A percentile compares a stretch with the other conserved stretches of the same genome.
These are phyloP conservation scores for Lasiurus cinereus DNA, from an alignment of 2,113 vertebrate species.

Conservation along the genomic window DNA sequence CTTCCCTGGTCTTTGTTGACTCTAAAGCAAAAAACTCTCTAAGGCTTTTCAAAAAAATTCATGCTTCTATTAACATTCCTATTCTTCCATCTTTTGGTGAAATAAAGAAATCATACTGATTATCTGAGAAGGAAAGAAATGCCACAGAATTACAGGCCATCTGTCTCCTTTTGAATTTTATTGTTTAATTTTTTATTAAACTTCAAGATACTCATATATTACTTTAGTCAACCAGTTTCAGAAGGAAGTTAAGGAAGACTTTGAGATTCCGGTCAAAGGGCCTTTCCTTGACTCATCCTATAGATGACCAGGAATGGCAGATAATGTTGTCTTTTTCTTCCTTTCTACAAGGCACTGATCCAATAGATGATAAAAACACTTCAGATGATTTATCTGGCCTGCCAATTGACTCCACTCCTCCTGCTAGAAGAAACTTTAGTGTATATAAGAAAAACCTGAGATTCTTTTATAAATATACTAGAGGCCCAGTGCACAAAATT, in stretches of 20 bases:
- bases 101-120: background rate
- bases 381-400: background rate
- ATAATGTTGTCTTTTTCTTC: background rate
- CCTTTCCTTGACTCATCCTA: background rate
- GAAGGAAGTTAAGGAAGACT: background rate
- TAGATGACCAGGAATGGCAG: background rate
- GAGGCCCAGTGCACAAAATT: too few species aligned
- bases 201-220: background rate
- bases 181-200: constrained; percentile 16
- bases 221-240: background rate
- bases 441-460: background rate
- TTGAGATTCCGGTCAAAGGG: background rate
- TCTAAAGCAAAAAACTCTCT: background rate
- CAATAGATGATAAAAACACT: background rate
- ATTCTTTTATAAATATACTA: background rate
- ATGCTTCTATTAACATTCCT: background rate
- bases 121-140: background rate
- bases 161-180: background rate
- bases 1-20: background rate
- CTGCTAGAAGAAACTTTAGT: background rate
- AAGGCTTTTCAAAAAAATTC: constrained; percentile 9
- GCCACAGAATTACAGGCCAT: background rate
- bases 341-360: background rate
- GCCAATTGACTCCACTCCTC: background rate
- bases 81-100: background rate